Conservation (phyloP, 2,888 invertebrate genomes). For the Zygaena filipendulae region DNA sequence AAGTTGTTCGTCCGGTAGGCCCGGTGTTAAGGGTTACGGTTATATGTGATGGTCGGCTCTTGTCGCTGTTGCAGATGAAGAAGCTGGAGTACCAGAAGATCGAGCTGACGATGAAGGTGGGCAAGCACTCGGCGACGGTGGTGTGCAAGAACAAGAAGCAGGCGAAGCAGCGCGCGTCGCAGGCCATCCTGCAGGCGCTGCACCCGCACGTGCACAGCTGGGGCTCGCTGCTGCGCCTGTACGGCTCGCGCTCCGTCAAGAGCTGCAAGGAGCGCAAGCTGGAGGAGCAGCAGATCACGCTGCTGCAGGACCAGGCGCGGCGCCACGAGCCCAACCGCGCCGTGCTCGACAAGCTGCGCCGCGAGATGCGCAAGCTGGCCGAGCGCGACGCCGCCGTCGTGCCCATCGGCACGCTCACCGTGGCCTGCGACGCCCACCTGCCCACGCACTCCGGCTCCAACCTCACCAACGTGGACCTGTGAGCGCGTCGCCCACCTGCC, state of each 20-base stretch:
- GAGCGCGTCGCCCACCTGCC: too few relatives aligned
- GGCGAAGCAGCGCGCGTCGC: constrained; percentile 96
- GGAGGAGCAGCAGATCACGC: constrained; percentile 92
- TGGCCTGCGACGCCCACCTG: constrained; percentile 61
- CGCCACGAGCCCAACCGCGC: constrained; percentile 93
- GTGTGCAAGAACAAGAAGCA: constrained; percentile 96
- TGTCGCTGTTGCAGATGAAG: constrained; percentile 65
- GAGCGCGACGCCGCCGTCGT: constrained; percentile 71
- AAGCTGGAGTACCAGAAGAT: constrained; percentile 91
- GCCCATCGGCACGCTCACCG: constrained; percentile 64
- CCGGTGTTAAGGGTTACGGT: too few relatives aligned
- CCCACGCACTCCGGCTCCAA: constrained; percentile 81
- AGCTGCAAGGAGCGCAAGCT: constrained; percentile 92
- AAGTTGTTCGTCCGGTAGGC: too few relatives aligned
- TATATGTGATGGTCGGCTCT: too few relatives aligned
- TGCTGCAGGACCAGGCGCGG: constrained; percentile 83
- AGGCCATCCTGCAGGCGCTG: constrained; percentile 88
- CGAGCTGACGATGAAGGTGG: constrained; percentile 94
- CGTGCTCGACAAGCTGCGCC: constrained; percentile 84
- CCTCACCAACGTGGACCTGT: constrained; percentile 82
- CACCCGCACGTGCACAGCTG: constrained; percentile 96
- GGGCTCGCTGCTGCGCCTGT: constrained; percentile 93
- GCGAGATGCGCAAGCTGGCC: constrained; percentile 83
- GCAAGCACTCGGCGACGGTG: constrained; percentile 90
- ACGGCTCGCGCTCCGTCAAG: constrained; percentile 91